A percentile compares a stretch with the other conserved stretches of the same genome.
phyloP scores from a whole-genome alignment of 2,113 vertebrate species.

The Oreochromis tanganicae region DNA sequence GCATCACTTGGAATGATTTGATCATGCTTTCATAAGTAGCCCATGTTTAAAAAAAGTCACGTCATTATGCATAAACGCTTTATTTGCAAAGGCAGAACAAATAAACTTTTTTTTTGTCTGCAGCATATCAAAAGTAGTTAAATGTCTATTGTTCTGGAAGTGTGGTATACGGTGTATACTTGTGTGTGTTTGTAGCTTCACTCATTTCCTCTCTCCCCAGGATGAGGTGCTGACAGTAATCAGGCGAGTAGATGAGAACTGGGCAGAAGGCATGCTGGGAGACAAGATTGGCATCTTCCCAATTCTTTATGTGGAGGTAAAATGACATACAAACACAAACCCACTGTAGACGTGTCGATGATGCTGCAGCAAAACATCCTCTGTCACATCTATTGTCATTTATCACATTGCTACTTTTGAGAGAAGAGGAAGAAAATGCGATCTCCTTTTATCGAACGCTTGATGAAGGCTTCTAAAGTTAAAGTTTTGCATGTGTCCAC shows the following conservation, averaged over 20 bases:
- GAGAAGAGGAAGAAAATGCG: neutral
- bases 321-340: constrained; percentile 13
- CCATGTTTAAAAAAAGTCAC: neutral
- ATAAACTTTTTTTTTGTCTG: neutral
- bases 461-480: neutral
- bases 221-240: constrained; percentile 97
- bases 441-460: neutral
- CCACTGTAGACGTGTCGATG: neutral
- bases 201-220: constrained; percentile 67
- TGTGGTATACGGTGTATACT: neutral
- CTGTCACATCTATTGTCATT: neutral
- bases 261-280: constrained; percentile 98
- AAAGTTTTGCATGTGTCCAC: neutral
- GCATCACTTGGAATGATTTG: neutral
- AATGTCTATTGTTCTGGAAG: neutral
- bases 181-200: constrained; percentile 20
- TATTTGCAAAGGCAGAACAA: neutral
- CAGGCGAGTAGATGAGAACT: constrained; percentile 97
- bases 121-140: neutral
- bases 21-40: neutral
- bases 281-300: constrained; percentile 99
- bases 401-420: neutral
- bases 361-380: neutral
- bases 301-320: constrained; percentile 96
- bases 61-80: neutral